Percentiles rank a stretch among this genome's conserved stretches.
These are phyloP conservation scores for Anoplophora glabripennis DNA, from an alignment of 1,140 invertebrate genomes.

Conservation along the genomic window DNA sequence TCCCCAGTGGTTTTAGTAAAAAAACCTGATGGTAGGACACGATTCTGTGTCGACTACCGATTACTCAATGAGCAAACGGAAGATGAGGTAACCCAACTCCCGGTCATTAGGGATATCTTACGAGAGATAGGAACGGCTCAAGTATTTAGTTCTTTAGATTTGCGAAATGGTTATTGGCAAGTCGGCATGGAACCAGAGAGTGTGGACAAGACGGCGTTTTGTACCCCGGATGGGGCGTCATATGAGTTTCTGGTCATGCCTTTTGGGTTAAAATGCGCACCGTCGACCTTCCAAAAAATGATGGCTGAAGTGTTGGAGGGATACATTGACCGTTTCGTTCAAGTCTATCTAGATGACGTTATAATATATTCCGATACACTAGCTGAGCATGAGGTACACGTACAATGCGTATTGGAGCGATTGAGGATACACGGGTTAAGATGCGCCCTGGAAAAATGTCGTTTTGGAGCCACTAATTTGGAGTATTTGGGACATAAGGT, in stretches of 20 bases:
- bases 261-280: conserved; percentile 32
- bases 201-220: conserved; percentile 24
- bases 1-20: no score
- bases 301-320: conserved; percentile 23
- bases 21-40: no score
- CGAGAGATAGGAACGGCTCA: no score
- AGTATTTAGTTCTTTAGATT: no score
- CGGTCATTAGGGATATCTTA: no score
- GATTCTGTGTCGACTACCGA: no score
- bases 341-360: conserved; percentile 15
- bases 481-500: conserved; percentile 16
- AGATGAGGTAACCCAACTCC: no score
- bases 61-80: no score
- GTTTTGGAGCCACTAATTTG: background rate
- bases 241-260: conserved; percentile 37
- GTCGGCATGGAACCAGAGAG: background rate
- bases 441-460: background rate
- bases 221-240: conserved; percentile 30
- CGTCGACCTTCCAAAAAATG: conserved; percentile 25
- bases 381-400: background rate
- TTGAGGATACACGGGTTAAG: no score
- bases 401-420: no score
- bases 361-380: background rate
- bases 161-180: no score
- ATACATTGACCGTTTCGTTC: conserved; percentile 11